Evolutionary conservation across 2,888 invertebrate species (phyloP).

Genomic region (Nebria salina): DNA sequence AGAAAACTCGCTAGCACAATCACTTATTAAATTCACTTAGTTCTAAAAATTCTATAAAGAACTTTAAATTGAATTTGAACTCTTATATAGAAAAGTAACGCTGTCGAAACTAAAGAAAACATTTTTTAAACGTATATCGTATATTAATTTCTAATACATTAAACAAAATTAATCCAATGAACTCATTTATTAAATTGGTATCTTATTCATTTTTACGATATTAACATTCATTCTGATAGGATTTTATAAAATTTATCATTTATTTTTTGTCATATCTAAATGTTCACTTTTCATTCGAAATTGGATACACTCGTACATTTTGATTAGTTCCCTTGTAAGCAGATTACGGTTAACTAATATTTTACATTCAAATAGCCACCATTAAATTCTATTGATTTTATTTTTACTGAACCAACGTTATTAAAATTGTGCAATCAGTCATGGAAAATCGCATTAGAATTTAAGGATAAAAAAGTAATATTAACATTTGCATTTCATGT

Average conservation of each 20-base stretch:
- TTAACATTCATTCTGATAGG: too few species aligned
- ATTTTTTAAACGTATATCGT: too few species aligned
- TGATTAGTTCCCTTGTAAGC: neutral
- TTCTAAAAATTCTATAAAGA: conserved; percentile 26
- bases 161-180: too few species aligned
- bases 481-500: neutral
- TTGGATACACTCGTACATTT: neutral
- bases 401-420: neutral
- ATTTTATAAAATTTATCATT: too few species aligned
- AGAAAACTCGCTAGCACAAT: neutral
- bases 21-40: conserved; percentile 1
- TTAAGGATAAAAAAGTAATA: conserved; percentile 2
- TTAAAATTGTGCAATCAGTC: neutral
- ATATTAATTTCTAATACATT: too few species aligned
- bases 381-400: neutral
- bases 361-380: neutral
- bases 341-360: neutral
- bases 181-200: too few species aligned
- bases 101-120: neutral
- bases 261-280: too few species aligned
- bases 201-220: too few species aligned
- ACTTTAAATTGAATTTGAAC: conserved; percentile 38
- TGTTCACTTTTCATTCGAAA: too few species aligned
- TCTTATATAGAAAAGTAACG: conserved; percentile 6
- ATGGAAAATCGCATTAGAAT: conserved; percentile 25